Base-by-base conservation (phyloP, 2,113 vertebrate genomes). In the Laticauda laticaudata region DNA sequence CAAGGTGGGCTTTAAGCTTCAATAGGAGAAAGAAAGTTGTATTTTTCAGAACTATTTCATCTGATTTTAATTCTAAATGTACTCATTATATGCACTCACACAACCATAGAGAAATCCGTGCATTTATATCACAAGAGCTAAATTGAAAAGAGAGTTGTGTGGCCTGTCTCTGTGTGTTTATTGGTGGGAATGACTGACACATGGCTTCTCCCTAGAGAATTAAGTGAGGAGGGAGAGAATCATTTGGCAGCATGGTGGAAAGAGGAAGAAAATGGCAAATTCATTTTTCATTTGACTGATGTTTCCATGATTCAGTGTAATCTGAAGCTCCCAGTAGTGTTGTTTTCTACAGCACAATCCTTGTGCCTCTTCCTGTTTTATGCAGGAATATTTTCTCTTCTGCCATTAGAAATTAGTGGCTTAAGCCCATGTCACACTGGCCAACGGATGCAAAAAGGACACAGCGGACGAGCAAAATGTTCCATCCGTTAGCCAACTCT, bases 281-380 rank as follows among this genome's bases (percentile, higher is more conserved):
- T 96, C 1, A 87, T 89, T 96, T 96, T 94, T 18, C 48, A 54
- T 88, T 91, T 87, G 90, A 39, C 93, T 87, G 91, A 86, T 90
- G 55, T 21, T 88, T 89, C 95, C 89, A 23, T 86, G 55, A 92
- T 86, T 93, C 61, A 88, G 64, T 0, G 2, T 75, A 29, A 45
- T 0, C 92, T 48, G 91, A 39, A 26, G 92, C 86, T 91, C 0
- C 1, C n/a, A 0, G 0, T 91, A 90, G 88, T 51, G 21, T 90
- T 0, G 0, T 81, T 26, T 55, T 57, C 88, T 14, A 2, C 1
- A 90, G 92, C 87, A 94, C 92, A 75, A 4, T 26, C 87, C 86
- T 61, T 0, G 23, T 5, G 55, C 51, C 86, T 23, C 21, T 53
- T 92, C 55, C 87, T 3, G 56, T 89, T 53, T 53, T 86, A 75